phyloP scores from a whole-genome alignment of 2,888 invertebrate genomes.

The Asteroscopus sphinx region DNA sequence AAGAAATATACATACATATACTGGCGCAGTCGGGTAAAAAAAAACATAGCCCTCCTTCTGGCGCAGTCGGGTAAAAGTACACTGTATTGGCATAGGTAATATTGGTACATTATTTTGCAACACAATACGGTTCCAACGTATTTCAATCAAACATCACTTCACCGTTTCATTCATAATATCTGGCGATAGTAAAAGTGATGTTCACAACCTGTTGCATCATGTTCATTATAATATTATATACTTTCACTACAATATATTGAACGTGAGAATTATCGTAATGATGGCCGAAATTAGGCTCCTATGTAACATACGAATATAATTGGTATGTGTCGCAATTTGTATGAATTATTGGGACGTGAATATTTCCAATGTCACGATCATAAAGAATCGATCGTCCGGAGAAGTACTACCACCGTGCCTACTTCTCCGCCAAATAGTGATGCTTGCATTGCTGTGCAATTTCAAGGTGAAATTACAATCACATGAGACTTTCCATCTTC shows the following conservation, averaged over 20 bases:
- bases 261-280: conserved; percentile 45
- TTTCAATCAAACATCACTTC: background rate
- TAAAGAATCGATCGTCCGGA: no score
- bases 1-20: no score
- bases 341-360: conserved; percentile 8
- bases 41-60: no score
- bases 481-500: no score
- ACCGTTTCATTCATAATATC: conserved; percentile 12
- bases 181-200: conserved; percentile 30
- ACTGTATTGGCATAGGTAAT: no score
- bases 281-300: conserved; percentile 21
- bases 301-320: background rate
- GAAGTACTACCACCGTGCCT: no score
- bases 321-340: conserved; percentile 2
- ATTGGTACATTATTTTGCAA: no score
- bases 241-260: conserved; percentile 37
- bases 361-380: background rate
- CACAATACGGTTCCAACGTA: background rate
- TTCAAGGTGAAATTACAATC: no score
- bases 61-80: no score
- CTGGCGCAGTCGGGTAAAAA: no score
- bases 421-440: no score
- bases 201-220: conserved; percentile 23
- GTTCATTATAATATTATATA: conserved; percentile 39
- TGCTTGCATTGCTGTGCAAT: no score